Evolutionary conservation across 1,140 invertebrate species (phyloP).

Genomic region (Rhopalosiphum padi): DNA sequence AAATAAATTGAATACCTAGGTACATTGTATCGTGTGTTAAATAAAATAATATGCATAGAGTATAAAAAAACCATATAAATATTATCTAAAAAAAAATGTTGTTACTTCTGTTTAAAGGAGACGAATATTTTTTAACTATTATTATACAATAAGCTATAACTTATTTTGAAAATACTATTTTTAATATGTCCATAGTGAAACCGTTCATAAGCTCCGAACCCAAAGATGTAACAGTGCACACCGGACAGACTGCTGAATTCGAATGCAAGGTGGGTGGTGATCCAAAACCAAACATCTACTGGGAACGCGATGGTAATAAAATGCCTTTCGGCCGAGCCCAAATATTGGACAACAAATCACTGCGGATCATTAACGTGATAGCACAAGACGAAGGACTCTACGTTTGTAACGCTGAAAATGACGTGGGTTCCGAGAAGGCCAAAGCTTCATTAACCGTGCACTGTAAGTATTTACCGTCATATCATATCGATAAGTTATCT

Average conservation of each 20-base stretch:
- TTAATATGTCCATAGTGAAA: slow-evolving; percentile 73
- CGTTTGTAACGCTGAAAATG: slow-evolving; percentile 81
- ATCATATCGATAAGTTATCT: background rate
- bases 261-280: slow-evolving; percentile 89
- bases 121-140: background rate
- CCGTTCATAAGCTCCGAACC: slow-evolving; percentile 87
- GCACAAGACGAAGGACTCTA: slow-evolving; percentile 82
- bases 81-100: background rate
- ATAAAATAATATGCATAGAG: background rate
- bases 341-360: slow-evolving; percentile 77
- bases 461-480: slow-evolving; percentile 69
- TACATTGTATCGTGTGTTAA: background rate
- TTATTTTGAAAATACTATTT: background rate
- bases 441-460: slow-evolving; percentile 78
- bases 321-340: slow-evolving; percentile 79
- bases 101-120: background rate
- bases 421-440: slow-evolving; percentile 77
- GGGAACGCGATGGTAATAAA: slow-evolving; percentile 86
- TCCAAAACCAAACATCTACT: slow-evolving; percentile 85
- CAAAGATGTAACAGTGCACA: slow-evolving; percentile 80
- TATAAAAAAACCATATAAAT: background rate
- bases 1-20: background rate
- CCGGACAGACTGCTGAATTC: slow-evolving; percentile 83
- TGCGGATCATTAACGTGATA: slow-evolving; percentile 77
- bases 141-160: background rate